phyloP scores from a whole-genome alignment of 37 sponge, comb jelly and placozoan species.

The Ephydatia muelleri region DNA sequence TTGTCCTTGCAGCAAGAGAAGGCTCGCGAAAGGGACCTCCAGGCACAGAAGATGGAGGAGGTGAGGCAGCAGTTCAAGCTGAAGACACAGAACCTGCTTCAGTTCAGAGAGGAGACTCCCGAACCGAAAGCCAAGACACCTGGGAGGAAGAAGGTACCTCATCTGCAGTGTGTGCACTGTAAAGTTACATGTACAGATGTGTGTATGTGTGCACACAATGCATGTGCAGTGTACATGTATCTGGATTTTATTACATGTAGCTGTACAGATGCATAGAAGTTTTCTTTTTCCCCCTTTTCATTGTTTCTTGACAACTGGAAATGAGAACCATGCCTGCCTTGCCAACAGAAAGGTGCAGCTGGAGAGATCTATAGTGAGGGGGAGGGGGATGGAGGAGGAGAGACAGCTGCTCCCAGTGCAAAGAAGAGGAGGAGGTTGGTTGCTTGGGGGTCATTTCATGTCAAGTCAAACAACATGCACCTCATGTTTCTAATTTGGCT shows the following conservation, averaged over 20 bases:
- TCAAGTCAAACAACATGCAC: no score
- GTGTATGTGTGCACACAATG: no score
- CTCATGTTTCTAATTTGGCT: no score
- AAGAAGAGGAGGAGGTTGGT: conserved; percentile 39
- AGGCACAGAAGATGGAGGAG: conserved; percentile 63
- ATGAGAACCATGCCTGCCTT: neutral
- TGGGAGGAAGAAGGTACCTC: conserved; percentile 33
- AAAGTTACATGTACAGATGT: neutral
- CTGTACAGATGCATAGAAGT: no score
- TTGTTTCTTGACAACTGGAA: neutral
- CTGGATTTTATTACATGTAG: neutral
- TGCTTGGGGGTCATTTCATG: no score
- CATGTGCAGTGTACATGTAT: no score
- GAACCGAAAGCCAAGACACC: conserved; percentile 15
- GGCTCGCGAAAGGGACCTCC: conserved; percentile 49
- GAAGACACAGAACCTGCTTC: conserved; percentile 68
- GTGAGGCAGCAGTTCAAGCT: conserved; percentile 70
- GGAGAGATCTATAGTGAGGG: conserved; percentile 80
- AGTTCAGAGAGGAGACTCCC: conserved; percentile 56
- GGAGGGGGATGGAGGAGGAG: conserved; percentile 38
- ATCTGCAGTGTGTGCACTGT: neutral
- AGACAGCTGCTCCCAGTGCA: neutral
- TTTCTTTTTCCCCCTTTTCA: no score
- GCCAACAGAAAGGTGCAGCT: conserved; percentile 25
- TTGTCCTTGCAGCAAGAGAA: conserved; percentile 43